phyloP scores from a whole-genome alignment of 2,797 vertebrate genomes.

The Lycodopsis pacificus region DNA sequence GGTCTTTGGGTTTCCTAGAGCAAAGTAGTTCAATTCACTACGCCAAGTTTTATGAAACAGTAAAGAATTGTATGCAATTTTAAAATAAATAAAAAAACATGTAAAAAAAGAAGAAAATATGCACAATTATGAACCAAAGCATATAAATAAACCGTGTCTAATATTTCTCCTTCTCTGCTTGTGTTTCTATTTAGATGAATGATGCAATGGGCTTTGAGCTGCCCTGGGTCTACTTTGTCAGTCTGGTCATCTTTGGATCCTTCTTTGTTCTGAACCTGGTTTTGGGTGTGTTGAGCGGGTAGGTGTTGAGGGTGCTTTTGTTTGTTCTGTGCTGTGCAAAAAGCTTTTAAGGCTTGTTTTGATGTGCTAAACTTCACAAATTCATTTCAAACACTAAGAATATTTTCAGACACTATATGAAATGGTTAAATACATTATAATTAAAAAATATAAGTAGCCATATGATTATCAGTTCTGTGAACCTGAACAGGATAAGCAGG shows the following conservation, averaged over 20 bases:
- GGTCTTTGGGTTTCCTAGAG: too few relatives aligned
- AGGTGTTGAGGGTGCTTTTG: constrained; percentile 74
- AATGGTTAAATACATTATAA: background rate
- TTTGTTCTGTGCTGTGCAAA: background rate
- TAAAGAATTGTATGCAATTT: background rate
- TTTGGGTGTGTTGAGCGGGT: constrained; percentile 99
- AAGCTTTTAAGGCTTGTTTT: background rate
- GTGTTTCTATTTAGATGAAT: constrained; percentile 90
- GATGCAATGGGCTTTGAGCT: constrained; percentile 99
- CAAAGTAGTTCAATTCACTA: background rate
- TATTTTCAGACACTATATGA: background rate
- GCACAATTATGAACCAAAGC: background rate
- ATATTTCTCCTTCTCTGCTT: constrained; percentile 10
- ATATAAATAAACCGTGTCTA: background rate
- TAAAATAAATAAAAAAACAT: background rate
- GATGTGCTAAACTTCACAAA: background rate
- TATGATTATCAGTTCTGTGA: background rate
- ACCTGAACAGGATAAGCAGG: background rate
- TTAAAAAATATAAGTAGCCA: background rate
- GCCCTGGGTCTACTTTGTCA: constrained; percentile 99
- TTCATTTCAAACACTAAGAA: background rate
- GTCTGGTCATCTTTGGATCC: constrained; percentile 99
- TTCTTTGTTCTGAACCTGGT: constrained; percentile 99
- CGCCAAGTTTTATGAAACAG: background rate
- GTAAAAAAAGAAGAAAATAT: background rate